Percentiles rank a stretch among this genome's conserved stretches.
Evolutionary conservation across 2,797 vertebrate species (phyloP).

Genomic region (Dermochelys coriacea): DNA sequence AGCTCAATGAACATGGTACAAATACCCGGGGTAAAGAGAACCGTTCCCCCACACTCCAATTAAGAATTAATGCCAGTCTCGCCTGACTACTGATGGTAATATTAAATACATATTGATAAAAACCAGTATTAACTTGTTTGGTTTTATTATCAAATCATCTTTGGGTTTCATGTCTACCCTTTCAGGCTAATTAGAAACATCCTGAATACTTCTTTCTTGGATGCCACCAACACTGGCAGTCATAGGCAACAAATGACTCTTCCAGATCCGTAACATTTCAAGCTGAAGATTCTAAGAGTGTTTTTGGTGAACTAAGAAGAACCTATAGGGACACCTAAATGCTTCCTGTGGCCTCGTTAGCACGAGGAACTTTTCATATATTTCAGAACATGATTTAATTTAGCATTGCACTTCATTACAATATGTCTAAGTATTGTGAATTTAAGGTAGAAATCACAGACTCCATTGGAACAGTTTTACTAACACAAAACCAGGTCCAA

Average conservation of each 20-base stretch:
- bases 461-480: background rate
- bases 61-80: background rate
- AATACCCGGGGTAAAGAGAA: background rate
- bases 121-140: background rate
- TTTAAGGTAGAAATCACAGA: conserved; percentile 20
- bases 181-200: background rate
- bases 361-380: conserved; percentile 30
- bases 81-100: background rate
- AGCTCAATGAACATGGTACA: background rate
- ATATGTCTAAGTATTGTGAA: conserved; percentile 21
- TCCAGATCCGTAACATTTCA: background rate
- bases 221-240: background rate
- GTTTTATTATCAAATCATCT: background rate
- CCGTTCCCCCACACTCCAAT: background rate
- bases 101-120: background rate
- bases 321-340: conserved; percentile 42
- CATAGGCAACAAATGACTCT: background rate
- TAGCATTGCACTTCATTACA: conserved; percentile 18
- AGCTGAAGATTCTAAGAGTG: background rate
- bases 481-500: background rate
- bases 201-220: background rate
- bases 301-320: conserved; percentile 48
- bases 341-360: conserved; percentile 15
- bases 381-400: conserved; percentile 53
- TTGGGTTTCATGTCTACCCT: background rate